phyloP scores from a whole-genome alignment of 1,140 invertebrate species.

The Maniola jurtina region DNA sequence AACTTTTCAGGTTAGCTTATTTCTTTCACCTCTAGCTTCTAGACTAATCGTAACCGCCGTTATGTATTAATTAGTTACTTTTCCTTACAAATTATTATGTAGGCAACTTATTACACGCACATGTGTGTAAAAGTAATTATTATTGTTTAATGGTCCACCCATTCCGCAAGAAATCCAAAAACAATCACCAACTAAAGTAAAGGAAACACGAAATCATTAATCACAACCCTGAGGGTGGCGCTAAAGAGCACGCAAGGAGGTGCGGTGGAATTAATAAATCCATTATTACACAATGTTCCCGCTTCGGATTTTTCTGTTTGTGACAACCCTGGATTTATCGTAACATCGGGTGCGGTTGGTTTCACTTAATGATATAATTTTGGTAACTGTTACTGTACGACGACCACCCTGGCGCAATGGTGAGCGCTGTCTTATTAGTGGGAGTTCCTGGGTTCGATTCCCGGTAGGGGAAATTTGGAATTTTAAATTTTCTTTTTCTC shows the following conservation, averaged over 20 bases:
- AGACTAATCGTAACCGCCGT: too few relatives aligned
- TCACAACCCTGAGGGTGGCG: conserved; percentile 30
- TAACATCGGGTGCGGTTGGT: conserved; percentile 37
- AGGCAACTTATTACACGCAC: not conserved
- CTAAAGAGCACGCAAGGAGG: conserved; percentile 35
- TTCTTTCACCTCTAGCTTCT: too few relatives aligned
- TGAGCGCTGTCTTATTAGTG: too few relatives aligned
- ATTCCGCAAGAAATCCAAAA: conserved; percentile 12
- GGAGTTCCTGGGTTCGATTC: too few relatives aligned
- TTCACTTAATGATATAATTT: not conserved
- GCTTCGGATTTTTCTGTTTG: conserved; percentile 47
- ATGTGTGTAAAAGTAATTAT: conserved; percentile 1
- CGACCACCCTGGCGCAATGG: too few relatives aligned
- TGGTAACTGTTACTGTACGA: too few relatives aligned
- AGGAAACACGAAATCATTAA: conserved; percentile 28
- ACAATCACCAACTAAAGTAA: conserved; percentile 14
- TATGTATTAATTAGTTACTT: too few relatives aligned
- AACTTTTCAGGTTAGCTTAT: too few relatives aligned
- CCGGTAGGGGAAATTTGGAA: too few relatives aligned
- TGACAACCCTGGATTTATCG: conserved; percentile 57
- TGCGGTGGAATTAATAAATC: conserved; percentile 59
- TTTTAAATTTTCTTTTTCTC: too few relatives aligned
- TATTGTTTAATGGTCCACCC: not conserved
- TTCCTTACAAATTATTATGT: too few relatives aligned
- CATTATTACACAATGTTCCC: conserved; percentile 56